Evolutionary conservation across 2,797 vertebrate species (phyloP).

Genomic region (Ammospiza maritima): DNA sequence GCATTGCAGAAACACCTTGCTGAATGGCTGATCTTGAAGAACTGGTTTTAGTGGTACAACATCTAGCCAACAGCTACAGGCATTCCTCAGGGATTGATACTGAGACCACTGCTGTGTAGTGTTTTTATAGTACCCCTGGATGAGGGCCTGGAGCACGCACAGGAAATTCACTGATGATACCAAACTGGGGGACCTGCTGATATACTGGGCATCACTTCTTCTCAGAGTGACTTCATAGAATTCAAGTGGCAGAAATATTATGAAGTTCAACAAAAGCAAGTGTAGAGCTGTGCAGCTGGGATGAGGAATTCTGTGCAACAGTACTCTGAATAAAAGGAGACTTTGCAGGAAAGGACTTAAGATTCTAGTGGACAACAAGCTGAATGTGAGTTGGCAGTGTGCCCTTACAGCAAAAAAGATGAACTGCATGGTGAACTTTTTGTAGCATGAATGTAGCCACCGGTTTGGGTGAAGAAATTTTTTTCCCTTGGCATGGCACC

Average conservation of each 20-base stretch:
- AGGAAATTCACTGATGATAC: neutral
- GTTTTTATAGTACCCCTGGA: neutral
- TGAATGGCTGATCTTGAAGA: neutral
- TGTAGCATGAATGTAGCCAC: neutral
- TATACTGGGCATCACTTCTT: neutral
- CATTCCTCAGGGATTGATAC: neutral
- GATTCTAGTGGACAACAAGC: neutral
- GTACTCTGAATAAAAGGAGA: neutral
- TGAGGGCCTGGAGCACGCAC: neutral
- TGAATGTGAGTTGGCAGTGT: neutral
- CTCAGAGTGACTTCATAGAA: neutral
- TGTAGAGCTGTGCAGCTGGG: neutral
- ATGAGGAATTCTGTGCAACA: neutral
- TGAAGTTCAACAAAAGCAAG: neutral
- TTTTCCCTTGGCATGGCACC: neutral
- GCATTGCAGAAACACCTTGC: neutral
- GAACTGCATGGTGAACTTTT: accelerated
- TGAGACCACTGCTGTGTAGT: neutral
- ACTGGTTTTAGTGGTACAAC: neutral
- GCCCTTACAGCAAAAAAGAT: neutral
- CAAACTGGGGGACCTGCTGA: neutral
- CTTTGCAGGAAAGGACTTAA: neutral
- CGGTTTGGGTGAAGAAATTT: neutral
- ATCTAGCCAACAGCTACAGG: neutral
- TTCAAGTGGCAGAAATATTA: neutral